A percentile compares a stretch with the other conserved stretches of the same genome.
Conservation (phyloP, 2,888 invertebrate genomes). For the Maniola hyperantus region DNA sequence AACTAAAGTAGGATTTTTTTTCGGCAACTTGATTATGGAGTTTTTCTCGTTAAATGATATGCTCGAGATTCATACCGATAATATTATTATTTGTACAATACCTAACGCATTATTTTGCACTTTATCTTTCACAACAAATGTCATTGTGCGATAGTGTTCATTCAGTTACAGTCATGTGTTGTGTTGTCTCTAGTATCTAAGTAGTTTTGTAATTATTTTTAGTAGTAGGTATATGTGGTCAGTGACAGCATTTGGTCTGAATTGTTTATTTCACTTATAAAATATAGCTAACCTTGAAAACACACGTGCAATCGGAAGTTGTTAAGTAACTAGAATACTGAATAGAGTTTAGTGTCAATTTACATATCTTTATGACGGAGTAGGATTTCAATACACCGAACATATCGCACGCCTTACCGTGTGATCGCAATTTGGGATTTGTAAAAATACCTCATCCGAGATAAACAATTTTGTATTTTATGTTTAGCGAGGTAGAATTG, state of each 20-base stretch:
- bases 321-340: constrained; percentile 15
- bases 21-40: background rate
- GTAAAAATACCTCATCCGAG: constrained; percentile 55
- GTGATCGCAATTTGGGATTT: constrained; percentile 75
- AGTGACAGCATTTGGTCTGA: background rate
- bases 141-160: background rate
- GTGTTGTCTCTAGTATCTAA: background rate
- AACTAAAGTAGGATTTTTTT: background rate
- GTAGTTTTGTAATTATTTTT: no score
- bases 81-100: background rate
- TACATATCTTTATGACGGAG: constrained; percentile 71
- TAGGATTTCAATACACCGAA: constrained; percentile 76
- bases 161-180: background rate
- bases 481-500: constrained; percentile 49
- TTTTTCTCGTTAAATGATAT: background rate
- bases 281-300: constrained; percentile 8
- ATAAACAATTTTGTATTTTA: constrained; percentile 53
- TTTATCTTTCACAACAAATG: background rate
- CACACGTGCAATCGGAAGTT: constrained; percentile 7
- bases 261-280: no score
- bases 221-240: no score
- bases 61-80: background rate
- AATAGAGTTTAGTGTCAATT: constrained; percentile 54
- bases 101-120: background rate
- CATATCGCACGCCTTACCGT: constrained; percentile 69